Evolutionary conservation across 2,797 vertebrate genomes (phyloP), one percentile per base, ranked within the genome.

Genomic region (Zenarchopterus dispar): DNA sequence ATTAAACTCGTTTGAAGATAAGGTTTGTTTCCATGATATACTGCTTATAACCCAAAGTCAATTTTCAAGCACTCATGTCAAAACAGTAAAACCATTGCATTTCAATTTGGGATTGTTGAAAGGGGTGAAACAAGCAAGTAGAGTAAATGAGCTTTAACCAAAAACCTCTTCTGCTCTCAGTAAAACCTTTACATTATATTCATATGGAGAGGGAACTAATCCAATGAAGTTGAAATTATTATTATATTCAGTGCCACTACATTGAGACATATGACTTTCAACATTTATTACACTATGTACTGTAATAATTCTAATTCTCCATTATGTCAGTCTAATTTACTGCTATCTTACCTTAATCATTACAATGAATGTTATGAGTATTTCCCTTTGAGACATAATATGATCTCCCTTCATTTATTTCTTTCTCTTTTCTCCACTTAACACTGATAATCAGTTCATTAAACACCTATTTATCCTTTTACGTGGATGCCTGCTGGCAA

Each of bases 281-380:
- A 62, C 49, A 57, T 75, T 59, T 63, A 54, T 73, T 79, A 55
- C 19, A 51, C 65, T 48, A 62, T 68, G 45, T 43, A 15, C 18
- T 10, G 24, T 73, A 63, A 78, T 70, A 57, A 70, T 71, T 64
- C 47, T 48, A 75, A 70, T 76, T 78, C 42, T 26, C 17, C 16
- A 74, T 83, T 61, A 64, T 23, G 61, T 72, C 56, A 73, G 77
- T 73, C 17, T 24, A 56, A 70, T 52, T 43, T 15, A 45, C 33
- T 13, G 45, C 49, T n/a, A n/a, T 36, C 26, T 60, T n/a, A 21
- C 62, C 31, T 11, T 19, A 24, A 48, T 55, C 9, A 22, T 19
- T 36, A 19, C 55, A 64, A 47, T 59, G 21, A 62, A 64, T 75
- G 58, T 69, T 82, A 77, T 79, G 57, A 73, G 62, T 84, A 59